Evolutionary conservation across 2,797 vertebrate genomes (phyloP), one percentile per base, ranked within the genome.

Genomic region (Rhynchonycteris naso): DNA sequence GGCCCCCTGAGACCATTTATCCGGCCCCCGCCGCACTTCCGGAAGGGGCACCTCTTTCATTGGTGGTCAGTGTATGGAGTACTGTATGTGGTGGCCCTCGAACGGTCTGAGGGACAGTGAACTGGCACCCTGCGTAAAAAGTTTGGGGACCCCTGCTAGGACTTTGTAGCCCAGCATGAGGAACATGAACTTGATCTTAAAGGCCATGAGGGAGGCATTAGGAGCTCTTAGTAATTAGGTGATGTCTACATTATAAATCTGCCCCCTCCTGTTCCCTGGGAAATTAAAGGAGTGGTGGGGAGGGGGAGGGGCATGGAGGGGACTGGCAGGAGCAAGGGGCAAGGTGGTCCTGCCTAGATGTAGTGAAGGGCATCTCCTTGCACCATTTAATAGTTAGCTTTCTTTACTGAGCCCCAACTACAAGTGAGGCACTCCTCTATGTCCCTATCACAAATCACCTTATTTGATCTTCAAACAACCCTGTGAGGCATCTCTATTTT

Each of bases 241-340:
- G 28, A 75, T 52, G 4, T 33, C 59, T 50, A 7, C 15, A 7
- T 78, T 50, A 33, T 12, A 88, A 75, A 75, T 66, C 54, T 14
- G 1, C 4, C 24, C 35, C 21, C 6, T 75, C n/a, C 26, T 79
- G 22, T 65, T 35, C 30, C 38, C 58, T 43, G 52, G 30, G 79
- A 81, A 54, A 59, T n/a, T 24, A 52, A 89, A 38, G 26, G 24
- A 16, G 52, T 72, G 61, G 26, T 1, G 5, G 15, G 43, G 54
- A 28, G 15, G 5, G 21, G 33, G 59, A 6, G 15, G 18, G 63
- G 5, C 4, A 4, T 15, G 13, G 9, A 86, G 4, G 35, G 19
- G 76, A 16, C 43, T 24, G 18, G 16, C 7, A 0, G 0, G 21
- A 38, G 22, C 35, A 58, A 22, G 15, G 0, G 14, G 26, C 1